Base-by-base conservation (phyloP, 2,113 vertebrate genomes). In the Dermatemys mawii region DNA sequence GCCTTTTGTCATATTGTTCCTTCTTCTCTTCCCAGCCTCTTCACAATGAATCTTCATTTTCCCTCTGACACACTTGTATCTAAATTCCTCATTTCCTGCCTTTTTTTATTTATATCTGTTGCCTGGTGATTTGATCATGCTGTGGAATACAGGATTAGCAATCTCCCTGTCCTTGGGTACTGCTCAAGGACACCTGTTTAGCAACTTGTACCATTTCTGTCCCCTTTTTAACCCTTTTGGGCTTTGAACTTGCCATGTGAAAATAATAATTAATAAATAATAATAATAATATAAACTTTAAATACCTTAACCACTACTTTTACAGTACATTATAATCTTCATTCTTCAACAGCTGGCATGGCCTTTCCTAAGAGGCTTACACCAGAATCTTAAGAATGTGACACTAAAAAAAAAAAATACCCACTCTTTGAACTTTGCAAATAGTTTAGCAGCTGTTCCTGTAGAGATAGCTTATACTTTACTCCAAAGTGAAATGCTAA, bases 41-140 rank as follows among this genome's bases (percentile, higher is more conserved):
- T 99, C 98, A 98, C 98, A 99, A 99, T 99, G 99, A 99, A 99
- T 99, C 98, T 99, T 99, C 99, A 99, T 99, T 99, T 99, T 96
- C 98, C 97, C 83, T 96, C 98, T 99, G 98, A 99, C 99, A 99
- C 98, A 98, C 98, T 99, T 99, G 98, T 99, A 99, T 99, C 98
- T 98, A 99, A 99, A 99, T 99, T 99, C 98, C 98, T 99, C 99
- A 99, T 99, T 99, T 99, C 98, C 98, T 98, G 98, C 98, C 98
- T 98, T 98, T 99, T 99, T 99, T 99, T 99, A 99, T 99, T 99
- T 99, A 98, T 99, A 98, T 98, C 98, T 99, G 99, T 99, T 99
- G 99, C 98, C 98, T 98, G 98, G 99, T 99, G 99, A 99, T 99
- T 99, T 98, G 98, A 99, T 99, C 98, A 98, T 99, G 99, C 98